Evolutionary conservation across 2,797 vertebrate genomes (phyloP), one percentile per base, ranked within the genome.

Genomic region (Gymnopithys bicolor): DNA sequence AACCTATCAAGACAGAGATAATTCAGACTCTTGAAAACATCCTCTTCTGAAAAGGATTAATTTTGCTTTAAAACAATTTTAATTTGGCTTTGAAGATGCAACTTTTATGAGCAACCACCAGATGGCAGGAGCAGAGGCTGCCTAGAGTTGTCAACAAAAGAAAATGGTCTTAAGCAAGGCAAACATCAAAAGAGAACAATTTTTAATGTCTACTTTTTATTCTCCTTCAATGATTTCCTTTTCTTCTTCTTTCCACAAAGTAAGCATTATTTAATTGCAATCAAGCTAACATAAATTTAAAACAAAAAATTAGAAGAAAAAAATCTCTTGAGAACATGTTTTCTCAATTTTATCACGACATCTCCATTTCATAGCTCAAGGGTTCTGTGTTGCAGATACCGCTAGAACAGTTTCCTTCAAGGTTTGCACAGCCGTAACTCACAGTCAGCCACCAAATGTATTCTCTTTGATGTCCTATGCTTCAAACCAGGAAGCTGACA

Each of bases 101-200:
- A 86, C 94, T 94, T 76, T 86, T 58, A 82, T 59, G 74, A 95
- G 64, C 63, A 89, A 76, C 98, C 98, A 98, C 96, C 98, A 98
- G 98, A 96, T 98, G 98, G 98, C 98, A 98, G 97, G 95, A 96
- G 90, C 84, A 95, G 96, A 95, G 95, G 95, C 93, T 74, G 55
- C 89, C 93, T 64, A 86, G 55, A 95, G 19, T 41, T 49, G 67
- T 76, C 91, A 96, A 97, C 97, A 97, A 97, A 97, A 97, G 95
- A 93, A 96, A 91, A 73, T 83, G 5, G 46, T 39, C 70, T 92
- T 78, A 89, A 71, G 80, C 32, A 82, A 84, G 93, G 74, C 60
- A 3, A 60, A 68, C 71, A 52, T 56, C 77, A 76, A 69, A 93
- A 89, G 23, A 82, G 39, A 66, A 83, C 46, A 68, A 75, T 71